Percentiles rank a stretch among this genome's conserved stretches.
Evolutionary conservation across 2,113 vertebrate genomes (phyloP).

Genomic region (Eudorcas thomsonii): DNA sequence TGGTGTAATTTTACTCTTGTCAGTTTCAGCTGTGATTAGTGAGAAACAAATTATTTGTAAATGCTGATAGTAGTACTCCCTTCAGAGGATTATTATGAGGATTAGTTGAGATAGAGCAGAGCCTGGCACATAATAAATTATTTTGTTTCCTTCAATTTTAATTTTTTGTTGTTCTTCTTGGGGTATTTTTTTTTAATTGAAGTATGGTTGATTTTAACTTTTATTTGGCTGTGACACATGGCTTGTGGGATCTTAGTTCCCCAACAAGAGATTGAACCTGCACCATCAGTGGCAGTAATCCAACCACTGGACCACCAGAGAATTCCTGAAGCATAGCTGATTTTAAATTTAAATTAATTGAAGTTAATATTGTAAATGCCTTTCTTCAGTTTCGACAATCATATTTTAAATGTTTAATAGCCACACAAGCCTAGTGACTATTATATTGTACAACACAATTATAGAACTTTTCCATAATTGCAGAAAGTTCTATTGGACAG

Average conservation of each 20-base stretch:
- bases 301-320: not conserved
- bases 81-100: not conserved
- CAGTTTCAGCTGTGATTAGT: not conserved
- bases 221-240: not conserved
- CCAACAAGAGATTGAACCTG: not conserved
- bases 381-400: not conserved
- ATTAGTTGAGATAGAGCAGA: not conserved
- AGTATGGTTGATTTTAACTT: not conserved
- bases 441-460: not conserved
- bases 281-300: not conserved
- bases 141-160: not conserved
- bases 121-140: not conserved
- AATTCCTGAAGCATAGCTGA: not conserved
- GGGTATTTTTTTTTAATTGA: not conserved
- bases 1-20: not conserved
- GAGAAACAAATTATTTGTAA: constrained; percentile 11
- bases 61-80: not conserved
- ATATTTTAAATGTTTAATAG: not conserved
- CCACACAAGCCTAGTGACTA: not conserved
- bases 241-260: not conserved
- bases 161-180: not conserved
- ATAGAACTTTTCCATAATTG: not conserved
- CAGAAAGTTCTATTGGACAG: not conserved
- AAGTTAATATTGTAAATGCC: not conserved
- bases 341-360: not conserved